Conservation (phyloP, 1,140 invertebrate genomes). For the Drosophila melanogaster region DNA sequence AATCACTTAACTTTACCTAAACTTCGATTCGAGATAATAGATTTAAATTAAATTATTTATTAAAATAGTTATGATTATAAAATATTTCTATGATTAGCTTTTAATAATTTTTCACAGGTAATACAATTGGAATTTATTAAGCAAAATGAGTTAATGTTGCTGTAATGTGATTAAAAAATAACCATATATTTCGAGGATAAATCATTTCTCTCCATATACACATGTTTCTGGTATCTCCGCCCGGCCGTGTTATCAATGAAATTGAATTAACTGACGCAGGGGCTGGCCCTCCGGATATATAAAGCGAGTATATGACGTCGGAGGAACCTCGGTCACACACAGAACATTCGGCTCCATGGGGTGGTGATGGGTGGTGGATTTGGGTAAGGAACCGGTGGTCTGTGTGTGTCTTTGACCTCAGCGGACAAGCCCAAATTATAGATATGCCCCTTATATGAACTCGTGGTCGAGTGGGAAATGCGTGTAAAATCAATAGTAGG, state of each 20-base stretch:
- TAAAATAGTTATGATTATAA: too few relatives aligned
- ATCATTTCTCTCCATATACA: not conserved
- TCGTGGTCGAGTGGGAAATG: slow-evolving; percentile 32
- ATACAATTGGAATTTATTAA: too few relatives aligned
- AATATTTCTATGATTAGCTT: too few relatives aligned
- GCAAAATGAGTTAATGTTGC: too few relatives aligned
- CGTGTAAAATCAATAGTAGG: slow-evolving; percentile 50
- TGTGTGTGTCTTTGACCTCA: slow-evolving; percentile 65
- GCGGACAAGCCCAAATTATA: slow-evolving; percentile 61
- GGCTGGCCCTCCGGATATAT: slow-evolving; percentile 22
- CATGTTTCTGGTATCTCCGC: slow-evolving; percentile 21
- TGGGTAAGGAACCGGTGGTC: slow-evolving; percentile 8
- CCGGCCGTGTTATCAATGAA: slow-evolving; percentile 24
- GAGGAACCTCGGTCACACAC: slow-evolving; percentile 8
- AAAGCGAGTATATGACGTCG: slow-evolving; percentile 28
- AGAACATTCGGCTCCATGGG: not conserved
- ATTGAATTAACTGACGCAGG: slow-evolving; percentile 52
- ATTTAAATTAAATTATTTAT: too few relatives aligned
- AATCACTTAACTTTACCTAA: too few relatives aligned
- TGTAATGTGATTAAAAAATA: too few relatives aligned
- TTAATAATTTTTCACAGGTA: too few relatives aligned
- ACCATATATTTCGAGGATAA: not conserved
- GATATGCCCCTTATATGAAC: slow-evolving; percentile 5
- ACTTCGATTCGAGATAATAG: too few relatives aligned
- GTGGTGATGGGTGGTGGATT: not conserved